Base-by-base conservation (phyloP, 2,888 invertebrate species). In the Caenorhabditis sp. region DNA sequence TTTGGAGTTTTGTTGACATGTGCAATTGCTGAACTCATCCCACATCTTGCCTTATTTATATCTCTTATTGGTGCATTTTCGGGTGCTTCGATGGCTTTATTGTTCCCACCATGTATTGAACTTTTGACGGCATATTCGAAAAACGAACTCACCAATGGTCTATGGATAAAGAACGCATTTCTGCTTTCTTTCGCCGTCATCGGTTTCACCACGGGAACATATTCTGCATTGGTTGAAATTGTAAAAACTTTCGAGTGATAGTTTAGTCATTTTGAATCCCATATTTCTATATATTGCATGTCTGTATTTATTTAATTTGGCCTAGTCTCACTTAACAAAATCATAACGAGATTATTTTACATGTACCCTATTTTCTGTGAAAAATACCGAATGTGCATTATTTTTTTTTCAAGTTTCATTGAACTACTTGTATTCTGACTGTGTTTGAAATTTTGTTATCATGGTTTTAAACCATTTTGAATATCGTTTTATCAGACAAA, bases 21-120 rank as follows among this genome's bases (percentile, higher is more conserved):
- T 60, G 73, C 77, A 21, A 67, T 84, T 71, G 94, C 94, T 8
- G 92, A 93, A 17, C 90, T 93, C 56, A 93, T 95, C 85, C 94
- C 94, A 3, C 93, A 94, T 88, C 89, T 95, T 80, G 93, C 93
- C 60, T 92, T 93, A 14, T 93, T 95, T 59, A 95, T 95, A 77
- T 94, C 94, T 0, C 90, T 95, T 58, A 94, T 95, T 14, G 95
- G 95, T 0, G 94, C 95, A 3, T 92, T 95, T 74, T 94, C 94
- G 88, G 93, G 94, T 87, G 93, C 94, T 0, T 93, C 93, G 0
- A 89, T 95, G 80, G 94, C 94, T 0, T 90, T 95, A 1, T 92
- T 95, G 78, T 93, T 94, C 84, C 95, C 95, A 36, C 94, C 95
- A 0, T 89, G 93, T 38, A 93, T 95, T 75, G 93, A 95, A 88